Base-by-base conservation (phyloP, 2,797 vertebrate genomes). In the Falco rusticolus region DNA sequence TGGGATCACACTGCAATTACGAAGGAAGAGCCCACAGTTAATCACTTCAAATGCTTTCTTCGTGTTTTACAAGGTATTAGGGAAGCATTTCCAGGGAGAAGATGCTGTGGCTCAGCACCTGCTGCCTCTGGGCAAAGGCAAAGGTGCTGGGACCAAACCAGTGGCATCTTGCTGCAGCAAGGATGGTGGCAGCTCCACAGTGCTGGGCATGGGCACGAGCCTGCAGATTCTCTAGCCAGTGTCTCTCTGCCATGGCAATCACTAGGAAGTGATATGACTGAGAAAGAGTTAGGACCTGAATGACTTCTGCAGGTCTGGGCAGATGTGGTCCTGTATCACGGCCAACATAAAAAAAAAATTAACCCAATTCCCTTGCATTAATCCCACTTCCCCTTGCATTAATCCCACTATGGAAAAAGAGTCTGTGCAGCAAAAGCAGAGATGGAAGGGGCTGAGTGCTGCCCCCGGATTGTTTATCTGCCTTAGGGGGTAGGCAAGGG, bases 191-290 rank as follows among this genome's bases (percentile, higher is more conserved):
- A 53, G 8, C 11, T 71, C 88, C 0, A 1, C 34, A 22, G 77
- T 1, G 0, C 60, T 8, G 53, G 66, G 5, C 61, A 57, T 1
- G 19, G 78, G 1, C 70, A 57, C 0, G 0, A 14, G 25, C 0
- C 77, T 26, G 21, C 43, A 41, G 16, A 10, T n/a, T 33, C 48
- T 12, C 18, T 71, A 15, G 54, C 25, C 74, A 6, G 1, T 1
- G 1, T 5, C 24, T 56, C 63, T 53, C 3, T 26, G 64, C 1
- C 66, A 13, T 29, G 66, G 39, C 72, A 91, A 39, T 50, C 78
- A 2, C 50, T 10, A 24, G 59, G 43, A 66, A 86, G 21, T 7
- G 77, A 71, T 13, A 64, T 0, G 4, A 2, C 6, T 1, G 1
- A 26, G 57, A 71, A 74, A 74, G 72, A 68, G 86, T 93, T 68